phyloP scores from a whole-genome alignment of 2,113 vertebrate genomes.

The Onychostoma macrolepis region DNA sequence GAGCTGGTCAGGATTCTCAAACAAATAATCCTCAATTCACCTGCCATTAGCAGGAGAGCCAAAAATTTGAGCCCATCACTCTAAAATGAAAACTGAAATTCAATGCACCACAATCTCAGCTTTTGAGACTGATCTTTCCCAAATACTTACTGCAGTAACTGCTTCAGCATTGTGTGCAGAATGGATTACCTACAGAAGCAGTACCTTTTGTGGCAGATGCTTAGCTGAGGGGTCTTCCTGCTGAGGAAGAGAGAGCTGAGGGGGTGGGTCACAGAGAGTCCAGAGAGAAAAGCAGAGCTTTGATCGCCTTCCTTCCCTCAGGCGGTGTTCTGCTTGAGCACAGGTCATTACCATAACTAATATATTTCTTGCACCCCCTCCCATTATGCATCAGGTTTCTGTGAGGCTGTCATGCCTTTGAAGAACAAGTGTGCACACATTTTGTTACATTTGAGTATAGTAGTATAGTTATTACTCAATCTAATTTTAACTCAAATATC shows the following conservation, averaged over 20 bases:
- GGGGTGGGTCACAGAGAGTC: slow-evolving; percentile 27
- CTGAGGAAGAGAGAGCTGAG: slow-evolving; percentile 34
- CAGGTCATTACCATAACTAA: slow-evolving; percentile 65
- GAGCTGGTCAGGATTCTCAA: not conserved
- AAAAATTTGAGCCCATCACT: not conserved
- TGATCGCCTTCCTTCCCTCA: slow-evolving; percentile 60
- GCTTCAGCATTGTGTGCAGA: slow-evolving; percentile 17
- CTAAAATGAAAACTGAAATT: too few species aligned
- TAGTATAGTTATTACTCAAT: not conserved
- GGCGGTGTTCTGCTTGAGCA: slow-evolving; percentile 54
- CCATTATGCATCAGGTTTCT: slow-evolving; percentile 57
- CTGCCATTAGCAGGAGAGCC: not conserved
- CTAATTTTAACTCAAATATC: not conserved
- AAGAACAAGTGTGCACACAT: slow-evolving; percentile 53
- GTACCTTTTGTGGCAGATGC: slow-evolving; percentile 49
- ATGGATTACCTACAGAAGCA: slow-evolving; percentile 34
- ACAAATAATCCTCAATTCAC: not conserved
- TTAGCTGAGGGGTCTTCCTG: slow-evolving; percentile 49
- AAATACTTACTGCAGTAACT: not conserved
- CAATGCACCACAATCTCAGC: not conserved
- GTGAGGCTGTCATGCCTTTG: slow-evolving; percentile 58
- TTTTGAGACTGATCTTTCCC: not conserved
- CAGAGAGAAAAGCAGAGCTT: slow-evolving; percentile 50
- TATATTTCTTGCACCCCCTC: slow-evolving; percentile 53
- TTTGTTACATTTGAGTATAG: slow-evolving; percentile 37